These are phyloP conservation scores for Cheilosia impressa DNA, from an alignment of 2,888 invertebrate species.

Conservation along the genomic window DNA sequence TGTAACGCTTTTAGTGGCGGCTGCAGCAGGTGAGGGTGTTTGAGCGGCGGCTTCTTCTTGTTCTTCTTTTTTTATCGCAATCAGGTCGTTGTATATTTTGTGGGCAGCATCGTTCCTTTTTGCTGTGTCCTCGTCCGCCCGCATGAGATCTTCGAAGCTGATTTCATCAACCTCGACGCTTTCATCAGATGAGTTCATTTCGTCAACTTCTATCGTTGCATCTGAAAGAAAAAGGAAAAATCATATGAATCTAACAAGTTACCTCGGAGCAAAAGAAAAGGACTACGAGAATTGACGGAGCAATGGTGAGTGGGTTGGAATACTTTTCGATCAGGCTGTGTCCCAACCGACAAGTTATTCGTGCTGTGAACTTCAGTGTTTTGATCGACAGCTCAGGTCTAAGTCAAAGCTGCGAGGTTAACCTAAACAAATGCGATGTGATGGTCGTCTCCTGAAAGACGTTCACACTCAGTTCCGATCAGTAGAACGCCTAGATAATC, in stretches of 20 bases:
- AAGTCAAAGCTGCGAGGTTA: too few relatives aligned
- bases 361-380: too few relatives aligned
- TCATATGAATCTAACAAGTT: background rate
- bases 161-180: slow-evolving; percentile 12
- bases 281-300: too few relatives aligned
- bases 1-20: slow-evolving; percentile 18
- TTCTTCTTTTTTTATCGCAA: slow-evolving; percentile 10
- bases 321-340: too few relatives aligned
- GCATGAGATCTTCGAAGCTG: slow-evolving; percentile 40
- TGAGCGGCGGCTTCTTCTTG: background rate
- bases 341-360: too few relatives aligned
- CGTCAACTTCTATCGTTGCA: background rate
- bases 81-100: slow-evolving; percentile 2
- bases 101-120: slow-evolving; percentile 9
- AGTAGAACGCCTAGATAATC: too few relatives aligned
- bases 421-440: too few relatives aligned
- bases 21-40: background rate
- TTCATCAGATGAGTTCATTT: slow-evolving; percentile 21
- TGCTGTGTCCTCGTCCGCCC: slow-evolving; percentile 28
- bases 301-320: too few relatives aligned
- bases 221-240: slow-evolving; percentile 11
- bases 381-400: too few relatives aligned
- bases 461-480: too few relatives aligned
- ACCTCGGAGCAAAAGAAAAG: too few relatives aligned
- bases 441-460: too few relatives aligned